Evolutionary conservation across 2,113 vertebrate species (phyloP).

Genomic region (Asarcornis scutulata): DNA sequence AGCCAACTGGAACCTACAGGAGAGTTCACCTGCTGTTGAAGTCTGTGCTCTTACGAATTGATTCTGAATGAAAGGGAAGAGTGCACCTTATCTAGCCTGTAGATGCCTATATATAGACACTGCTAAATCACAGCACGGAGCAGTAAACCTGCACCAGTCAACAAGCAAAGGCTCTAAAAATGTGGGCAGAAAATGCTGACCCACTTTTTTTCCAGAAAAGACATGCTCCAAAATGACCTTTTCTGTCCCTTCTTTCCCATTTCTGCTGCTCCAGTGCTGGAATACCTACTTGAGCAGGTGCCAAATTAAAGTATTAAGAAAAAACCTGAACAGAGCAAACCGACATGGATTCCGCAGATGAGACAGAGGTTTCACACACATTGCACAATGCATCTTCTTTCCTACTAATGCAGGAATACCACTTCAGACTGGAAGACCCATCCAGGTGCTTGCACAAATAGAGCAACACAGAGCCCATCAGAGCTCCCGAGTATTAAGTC

Average conservation of each 20-base stretch:
- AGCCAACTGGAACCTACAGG: neutral
- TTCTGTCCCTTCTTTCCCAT: neutral
- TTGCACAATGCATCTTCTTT: accelerated
- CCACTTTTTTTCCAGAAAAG: slow-evolving; percentile 38
- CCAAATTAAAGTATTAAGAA: neutral
- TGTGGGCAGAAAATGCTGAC: slow-evolving; percentile 44
- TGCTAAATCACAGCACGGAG: neutral
- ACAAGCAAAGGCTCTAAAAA: slow-evolving; percentile 16
- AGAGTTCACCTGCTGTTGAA: neutral
- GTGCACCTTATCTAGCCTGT: neutral
- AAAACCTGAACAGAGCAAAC: neutral
- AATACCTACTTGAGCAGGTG: neutral
- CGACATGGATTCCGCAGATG: neutral
- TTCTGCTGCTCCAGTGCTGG: neutral
- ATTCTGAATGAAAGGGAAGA: neutral
- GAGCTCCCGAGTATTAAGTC: neutral
- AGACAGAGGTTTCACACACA: neutral
- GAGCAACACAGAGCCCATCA: neutral
- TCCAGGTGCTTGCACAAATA: neutral
- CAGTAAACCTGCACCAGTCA: neutral
- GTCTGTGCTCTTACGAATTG: neutral
- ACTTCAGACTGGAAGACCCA: neutral
- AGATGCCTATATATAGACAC: neutral
- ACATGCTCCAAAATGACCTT: slow-evolving; percentile 3
- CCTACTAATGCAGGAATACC: neutral